Evolutionary conservation across 2,113 vertebrate genomes (phyloP).

Genomic region (Notechis scutatus): DNA sequence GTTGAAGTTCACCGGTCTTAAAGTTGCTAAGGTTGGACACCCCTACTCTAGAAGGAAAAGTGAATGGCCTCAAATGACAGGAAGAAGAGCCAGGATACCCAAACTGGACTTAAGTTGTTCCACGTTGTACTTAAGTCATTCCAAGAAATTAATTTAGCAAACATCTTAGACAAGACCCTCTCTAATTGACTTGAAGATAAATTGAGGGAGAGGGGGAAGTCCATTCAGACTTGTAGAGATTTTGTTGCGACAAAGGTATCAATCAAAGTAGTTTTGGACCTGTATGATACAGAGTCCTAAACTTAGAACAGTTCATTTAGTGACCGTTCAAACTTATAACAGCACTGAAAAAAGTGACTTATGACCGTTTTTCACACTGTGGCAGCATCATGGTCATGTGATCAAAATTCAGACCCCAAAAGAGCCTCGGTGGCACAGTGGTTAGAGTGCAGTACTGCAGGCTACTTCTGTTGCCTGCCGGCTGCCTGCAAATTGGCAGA

Average conservation of each 20-base stretch:
- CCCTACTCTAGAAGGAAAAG: background rate
- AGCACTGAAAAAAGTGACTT: too few relatives aligned
- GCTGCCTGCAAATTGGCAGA: too few relatives aligned
- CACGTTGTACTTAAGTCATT: background rate
- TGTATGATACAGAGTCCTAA: background rate
- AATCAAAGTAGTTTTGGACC: background rate
- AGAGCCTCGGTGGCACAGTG: too few relatives aligned
- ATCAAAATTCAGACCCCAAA: too few relatives aligned
- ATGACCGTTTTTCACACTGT: too few relatives aligned
- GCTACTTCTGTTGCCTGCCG: too few relatives aligned
- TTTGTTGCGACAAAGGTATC: background rate
- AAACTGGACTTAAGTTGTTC: background rate
- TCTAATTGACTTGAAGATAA: background rate
- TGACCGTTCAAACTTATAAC: too few relatives aligned
- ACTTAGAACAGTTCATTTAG: too few relatives aligned
- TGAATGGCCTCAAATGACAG: background rate
- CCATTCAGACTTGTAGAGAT: background rate
- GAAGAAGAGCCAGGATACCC: background rate
- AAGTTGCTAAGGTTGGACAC: too few relatives aligned
- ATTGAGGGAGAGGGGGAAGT: background rate
- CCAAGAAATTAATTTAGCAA: background rate
- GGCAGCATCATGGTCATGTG: too few relatives aligned
- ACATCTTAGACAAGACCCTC: background rate
- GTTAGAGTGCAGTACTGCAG: too few relatives aligned
- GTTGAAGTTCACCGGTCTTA: background rate